Conservation (phyloP, 2,888 invertebrate species). For the Chironomus tentans region DNA sequence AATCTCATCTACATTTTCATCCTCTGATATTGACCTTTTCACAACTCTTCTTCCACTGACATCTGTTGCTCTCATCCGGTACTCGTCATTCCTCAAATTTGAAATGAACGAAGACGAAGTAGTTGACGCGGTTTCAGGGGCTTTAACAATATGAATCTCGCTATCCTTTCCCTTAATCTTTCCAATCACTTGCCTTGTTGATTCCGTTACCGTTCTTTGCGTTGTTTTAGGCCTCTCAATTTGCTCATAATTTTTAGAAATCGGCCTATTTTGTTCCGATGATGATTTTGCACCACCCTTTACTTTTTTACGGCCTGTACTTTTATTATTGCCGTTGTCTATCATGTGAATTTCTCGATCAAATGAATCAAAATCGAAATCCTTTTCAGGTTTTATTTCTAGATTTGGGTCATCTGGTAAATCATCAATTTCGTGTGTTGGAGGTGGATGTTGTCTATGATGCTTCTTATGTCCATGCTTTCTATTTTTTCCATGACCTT, state of each 20-base stretch:
- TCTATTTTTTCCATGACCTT: constrained; percentile 29
- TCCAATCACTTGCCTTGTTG: neutral
- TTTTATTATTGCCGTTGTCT: neutral
- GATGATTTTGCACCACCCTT: neutral
- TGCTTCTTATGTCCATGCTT: constrained; percentile 6
- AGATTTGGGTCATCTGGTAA: constrained; percentile 19
- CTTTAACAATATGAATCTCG: constrained; percentile 38
- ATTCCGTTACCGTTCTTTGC: neutral
- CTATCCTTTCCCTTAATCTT: constrained; percentile 37
- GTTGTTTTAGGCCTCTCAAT: neutral
- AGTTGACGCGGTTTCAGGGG: constrained; percentile 34
- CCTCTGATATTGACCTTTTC: constrained; percentile 28
- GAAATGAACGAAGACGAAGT: constrained; percentile 33
- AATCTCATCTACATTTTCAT: constrained; percentile 26
- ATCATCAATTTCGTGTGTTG: constrained; percentile 28
- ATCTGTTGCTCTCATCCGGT: constrained; percentile 35
- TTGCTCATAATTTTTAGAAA: neutral
- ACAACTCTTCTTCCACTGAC: constrained; percentile 31
- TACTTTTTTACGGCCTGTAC: neutral
- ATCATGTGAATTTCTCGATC: constrained; percentile 8
- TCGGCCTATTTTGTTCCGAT: neutral
- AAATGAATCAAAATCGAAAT: constrained; percentile 32
- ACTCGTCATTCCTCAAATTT: constrained; percentile 42
- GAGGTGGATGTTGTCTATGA: neutral
- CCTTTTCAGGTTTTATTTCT: constrained; percentile 30